Base-by-base conservation (phyloP, 2,888 invertebrate species). In the Pomacea canaliculata region DNA sequence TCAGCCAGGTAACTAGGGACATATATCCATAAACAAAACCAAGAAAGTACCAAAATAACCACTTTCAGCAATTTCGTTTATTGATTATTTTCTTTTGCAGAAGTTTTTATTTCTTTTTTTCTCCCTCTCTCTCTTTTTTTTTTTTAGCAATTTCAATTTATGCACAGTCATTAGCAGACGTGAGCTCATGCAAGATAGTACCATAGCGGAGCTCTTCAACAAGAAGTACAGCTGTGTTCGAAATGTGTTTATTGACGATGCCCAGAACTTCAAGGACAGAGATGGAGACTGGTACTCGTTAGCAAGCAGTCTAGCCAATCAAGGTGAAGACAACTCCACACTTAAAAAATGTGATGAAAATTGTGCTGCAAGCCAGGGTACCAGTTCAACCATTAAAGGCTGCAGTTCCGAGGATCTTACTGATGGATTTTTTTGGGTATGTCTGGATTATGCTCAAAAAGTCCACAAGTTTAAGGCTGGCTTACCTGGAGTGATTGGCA, bases 361-460 rank as follows among this genome's bases (percentile, higher is more conserved):
- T 19, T 63, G 7, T 63, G 18, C n/a, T 4, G 1, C 16, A 60
- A 60, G 18, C 16, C 16, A 60, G n/a, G 18, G 4, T 60, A n/a
- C n/a, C n/a, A 19, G 18, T 60, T 60, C 60, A 18, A 7, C 63
- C 10, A 1, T 2, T 16, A 56, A 10, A 56, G 51, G 51, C 51
- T 56, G 51, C 51, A 56, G 51, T 10, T 56, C 51, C 8, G 8
- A 2, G 16, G 74, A 77, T 51, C 76, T 79, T 18, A 83, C 76
- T 23, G 49, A 69, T 48, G 84, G 85, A 19, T 87, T 84, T 79
- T 87, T 86, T 77, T 87, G 87, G 87, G 79, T 87, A 7, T 86
- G 85, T 75, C 85, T 87, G 86, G 87, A 87, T 78, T 87, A 87
- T 78, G 83, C 87, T 19, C 86, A 86, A 71, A 87, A 87, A 77